A percentile compares a stretch with the other conserved stretches of the same genome.
phyloP scores from a whole-genome alignment of 2,797 vertebrate species.

The Pipistrellus nathusii region DNA sequence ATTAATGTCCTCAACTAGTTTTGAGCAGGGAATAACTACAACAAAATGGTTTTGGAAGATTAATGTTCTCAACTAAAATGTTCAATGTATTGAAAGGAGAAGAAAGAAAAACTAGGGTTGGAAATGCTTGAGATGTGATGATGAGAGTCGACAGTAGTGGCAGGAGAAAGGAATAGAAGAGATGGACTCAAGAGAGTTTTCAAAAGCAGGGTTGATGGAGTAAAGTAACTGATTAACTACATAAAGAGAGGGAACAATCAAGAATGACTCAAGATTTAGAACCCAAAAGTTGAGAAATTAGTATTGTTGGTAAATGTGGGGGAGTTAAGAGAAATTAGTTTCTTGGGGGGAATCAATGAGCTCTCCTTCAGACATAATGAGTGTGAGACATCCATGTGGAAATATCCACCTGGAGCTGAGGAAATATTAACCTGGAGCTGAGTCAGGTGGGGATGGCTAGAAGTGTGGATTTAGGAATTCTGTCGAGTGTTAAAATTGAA shows the following conservation, averaged over 20 bases:
- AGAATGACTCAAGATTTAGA: slow-evolving; percentile 3
- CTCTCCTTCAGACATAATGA: background rate
- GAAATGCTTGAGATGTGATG: background rate
- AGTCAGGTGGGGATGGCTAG: background rate
- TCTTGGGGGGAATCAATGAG: background rate
- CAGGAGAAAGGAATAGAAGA: background rate
- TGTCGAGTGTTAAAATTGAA: background rate
- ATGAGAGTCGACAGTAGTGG: background rate
- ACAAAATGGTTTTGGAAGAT: slow-evolving; percentile 28
- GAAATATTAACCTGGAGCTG: background rate
- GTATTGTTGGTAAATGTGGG: background rate
- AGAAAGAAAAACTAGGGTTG: background rate
- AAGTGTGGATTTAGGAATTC: background rate
- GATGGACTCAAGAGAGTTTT: background rate
- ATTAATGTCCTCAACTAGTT: slow-evolving; percentile 8
- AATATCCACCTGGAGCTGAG: background rate
- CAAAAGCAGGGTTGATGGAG: background rate
- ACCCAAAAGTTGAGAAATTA: background rate
- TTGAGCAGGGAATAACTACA: background rate
- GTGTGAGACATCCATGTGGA: background rate
- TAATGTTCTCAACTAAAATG: slow-evolving; percentile 6
- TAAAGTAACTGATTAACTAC: background rate
- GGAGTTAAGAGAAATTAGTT: background rate
- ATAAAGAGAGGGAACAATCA: background rate
- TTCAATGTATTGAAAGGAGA: slow-evolving; percentile 23